Conservation (phyloP, 2,888 invertebrate genomes). For the Macrosiphum euphorbiae region DNA sequence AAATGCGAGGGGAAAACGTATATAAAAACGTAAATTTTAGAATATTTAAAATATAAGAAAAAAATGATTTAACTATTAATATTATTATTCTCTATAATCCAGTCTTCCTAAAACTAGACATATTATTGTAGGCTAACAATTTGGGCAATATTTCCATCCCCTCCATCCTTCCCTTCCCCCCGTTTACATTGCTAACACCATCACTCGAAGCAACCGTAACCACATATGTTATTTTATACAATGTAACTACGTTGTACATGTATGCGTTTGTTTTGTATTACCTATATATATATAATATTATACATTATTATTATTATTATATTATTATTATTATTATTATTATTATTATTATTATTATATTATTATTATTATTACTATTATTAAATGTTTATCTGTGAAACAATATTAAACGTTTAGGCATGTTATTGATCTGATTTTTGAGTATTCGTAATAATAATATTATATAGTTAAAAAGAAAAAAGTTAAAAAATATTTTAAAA, state of each 20-base stretch:
- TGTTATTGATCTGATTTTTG: conserved; percentile 16
- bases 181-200: conserved; percentile 16
- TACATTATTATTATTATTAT: conserved; percentile 27
- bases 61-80: conserved; percentile 23
- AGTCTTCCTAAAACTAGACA: conserved; percentile 52
- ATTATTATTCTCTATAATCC: conserved; percentile 46
- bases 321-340: neutral
- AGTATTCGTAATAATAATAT: conserved; percentile 14
- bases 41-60: conserved; percentile 5
- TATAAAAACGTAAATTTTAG: conserved; percentile 11
- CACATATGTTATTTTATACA: neutral
- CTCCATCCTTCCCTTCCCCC: conserved; percentile 5
- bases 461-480: neutral
- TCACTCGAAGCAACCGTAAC: conserved; percentile 23
- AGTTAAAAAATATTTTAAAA: neutral
- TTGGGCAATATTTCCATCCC: conserved; percentile 35
- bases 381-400: conserved; percentile 32
- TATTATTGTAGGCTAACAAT: conserved; percentile 27
- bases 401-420: conserved; percentile 15
- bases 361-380: neutral
- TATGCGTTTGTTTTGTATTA: conserved; percentile 40
- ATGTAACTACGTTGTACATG: neutral
- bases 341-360: neutral
- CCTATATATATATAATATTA: neutral
- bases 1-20: conserved; percentile 11